Evolutionary conservation across 2,888 invertebrate genomes (phyloP).

Genomic region (Choreutis nemorana): DNA sequence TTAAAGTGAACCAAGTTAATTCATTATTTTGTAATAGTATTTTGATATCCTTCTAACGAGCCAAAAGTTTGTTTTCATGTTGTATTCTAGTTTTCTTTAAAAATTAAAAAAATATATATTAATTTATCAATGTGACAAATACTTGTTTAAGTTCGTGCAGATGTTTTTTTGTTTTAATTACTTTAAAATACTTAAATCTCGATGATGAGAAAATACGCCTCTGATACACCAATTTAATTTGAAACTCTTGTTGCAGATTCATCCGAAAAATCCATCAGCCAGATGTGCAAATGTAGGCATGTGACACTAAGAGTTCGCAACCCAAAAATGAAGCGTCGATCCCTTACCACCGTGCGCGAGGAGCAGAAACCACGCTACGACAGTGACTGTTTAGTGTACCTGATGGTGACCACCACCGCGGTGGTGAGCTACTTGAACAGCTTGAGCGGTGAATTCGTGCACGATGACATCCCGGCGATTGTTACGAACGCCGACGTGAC

Average conservation of each 20-base stretch:
- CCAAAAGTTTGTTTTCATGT: too few relatives aligned
- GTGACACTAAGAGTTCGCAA: slow-evolving; percentile 32
- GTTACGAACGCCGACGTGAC: slow-evolving; percentile 82
- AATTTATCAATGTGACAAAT: too few relatives aligned
- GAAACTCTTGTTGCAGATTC: slow-evolving; percentile 38
- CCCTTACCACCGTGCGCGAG: slow-evolving; percentile 44
- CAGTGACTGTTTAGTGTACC: slow-evolving; percentile 68
- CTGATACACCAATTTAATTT: too few relatives aligned
- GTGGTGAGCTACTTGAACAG: slow-evolving; percentile 78
- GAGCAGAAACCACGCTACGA: slow-evolving; percentile 27
- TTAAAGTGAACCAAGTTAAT: too few relatives aligned
- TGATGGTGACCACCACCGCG: slow-evolving; percentile 71
- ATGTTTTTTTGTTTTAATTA: too few relatives aligned
- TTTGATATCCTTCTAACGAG: too few relatives aligned
- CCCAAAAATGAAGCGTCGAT: slow-evolving; percentile 58
- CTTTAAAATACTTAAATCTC: too few relatives aligned
- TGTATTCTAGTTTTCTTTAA: too few relatives aligned
- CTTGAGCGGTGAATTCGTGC: slow-evolving; percentile 83
- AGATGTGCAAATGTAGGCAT: slow-evolving; percentile 58
- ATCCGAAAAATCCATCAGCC: slow-evolving; percentile 14
- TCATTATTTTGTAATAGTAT: too few relatives aligned
- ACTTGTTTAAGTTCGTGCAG: too few relatives aligned
- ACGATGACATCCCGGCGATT: slow-evolving; percentile 88
- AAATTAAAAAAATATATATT: too few relatives aligned
- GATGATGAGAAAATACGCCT: too few relatives aligned